Evolutionary conservation across 2,113 vertebrate genomes (phyloP).

Genomic region (Cranoglanis bouderius): DNA sequence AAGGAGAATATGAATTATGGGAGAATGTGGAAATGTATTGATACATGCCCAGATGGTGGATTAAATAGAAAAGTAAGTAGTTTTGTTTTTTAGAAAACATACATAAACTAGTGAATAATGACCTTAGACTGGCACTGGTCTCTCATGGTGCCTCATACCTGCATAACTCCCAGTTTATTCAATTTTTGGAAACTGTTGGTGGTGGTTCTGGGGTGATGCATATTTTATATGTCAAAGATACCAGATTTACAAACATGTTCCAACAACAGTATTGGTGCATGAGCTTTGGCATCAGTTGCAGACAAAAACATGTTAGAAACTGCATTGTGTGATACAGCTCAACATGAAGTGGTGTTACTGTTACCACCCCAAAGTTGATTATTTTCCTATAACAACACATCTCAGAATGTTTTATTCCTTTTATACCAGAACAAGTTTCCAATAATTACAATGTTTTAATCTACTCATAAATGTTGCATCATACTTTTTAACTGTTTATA

Average conservation of each 20-base stretch:
- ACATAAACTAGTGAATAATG: neutral
- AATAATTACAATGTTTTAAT: no score
- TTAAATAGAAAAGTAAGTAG: neutral
- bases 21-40: neutral
- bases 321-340: no score
- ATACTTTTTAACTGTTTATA: no score
- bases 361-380: no score
- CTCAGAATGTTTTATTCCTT: no score
- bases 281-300: neutral
- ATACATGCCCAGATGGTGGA: neutral
- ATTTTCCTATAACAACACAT: no score
- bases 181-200: neutral
- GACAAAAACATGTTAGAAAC: neutral
- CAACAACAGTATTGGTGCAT: neutral
- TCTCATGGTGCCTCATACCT: neutral
- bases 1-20: neutral
- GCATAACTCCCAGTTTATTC: neutral
- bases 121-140: neutral
- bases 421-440: no score
- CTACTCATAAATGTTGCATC: no score
- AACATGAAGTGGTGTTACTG: no score
- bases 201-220: neutral
- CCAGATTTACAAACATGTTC: neutral
- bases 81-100: no score
- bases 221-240: neutral